A percentile compares a stretch with the other conserved stretches of the same genome.
Conservation (phyloP, 2,888 invertebrate species). For the Cartodere bifasciata region DNA sequence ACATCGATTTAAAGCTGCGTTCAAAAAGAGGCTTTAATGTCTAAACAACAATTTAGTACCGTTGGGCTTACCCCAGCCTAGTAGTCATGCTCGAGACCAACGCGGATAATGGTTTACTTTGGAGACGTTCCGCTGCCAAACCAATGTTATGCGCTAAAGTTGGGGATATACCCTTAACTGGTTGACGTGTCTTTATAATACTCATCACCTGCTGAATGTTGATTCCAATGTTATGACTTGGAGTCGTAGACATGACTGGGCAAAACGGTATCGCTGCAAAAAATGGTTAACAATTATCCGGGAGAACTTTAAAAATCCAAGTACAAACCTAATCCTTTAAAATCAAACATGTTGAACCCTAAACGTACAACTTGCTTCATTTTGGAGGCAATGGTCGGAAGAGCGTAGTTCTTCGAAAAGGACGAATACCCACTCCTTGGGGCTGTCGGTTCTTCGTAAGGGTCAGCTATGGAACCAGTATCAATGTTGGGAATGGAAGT, state of each 20-base stretch:
- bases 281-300: no score
- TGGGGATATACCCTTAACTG: slow-evolving; percentile 31
- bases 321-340: no score
- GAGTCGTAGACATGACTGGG: slow-evolving; percentile 46
- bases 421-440: slow-evolving; percentile 14
- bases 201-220: slow-evolving; percentile 28
- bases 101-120: slow-evolving; percentile 25
- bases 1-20: no score
- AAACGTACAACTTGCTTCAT: slow-evolving; percentile 47
- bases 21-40: no score
- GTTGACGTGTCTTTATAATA: slow-evolving; percentile 28
- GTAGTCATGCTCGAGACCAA: slow-evolving; percentile 29
- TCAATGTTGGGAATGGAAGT: no score
- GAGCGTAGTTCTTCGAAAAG: slow-evolving; percentile 38
- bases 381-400: slow-evolving; percentile 53
- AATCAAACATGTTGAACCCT: slow-evolving; percentile 34
- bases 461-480: slow-evolving; percentile 5
- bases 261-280: slow-evolving; percentile 53
- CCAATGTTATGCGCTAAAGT: slow-evolving; percentile 35
- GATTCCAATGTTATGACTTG: slow-evolving; percentile 46
- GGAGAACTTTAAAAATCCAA: no score
- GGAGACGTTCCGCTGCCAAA: slow-evolving; percentile 30
- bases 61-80: slow-evolving; percentile 23
- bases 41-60: no score
- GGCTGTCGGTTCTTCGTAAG: slow-evolving; percentile 19